Percentiles rank a stretch among this genome's conserved stretches.
These are phyloP conservation scores for Pelecanus crispus DNA, from an alignment of 2,113 vertebrate species.

Conservation along the genomic window DNA sequence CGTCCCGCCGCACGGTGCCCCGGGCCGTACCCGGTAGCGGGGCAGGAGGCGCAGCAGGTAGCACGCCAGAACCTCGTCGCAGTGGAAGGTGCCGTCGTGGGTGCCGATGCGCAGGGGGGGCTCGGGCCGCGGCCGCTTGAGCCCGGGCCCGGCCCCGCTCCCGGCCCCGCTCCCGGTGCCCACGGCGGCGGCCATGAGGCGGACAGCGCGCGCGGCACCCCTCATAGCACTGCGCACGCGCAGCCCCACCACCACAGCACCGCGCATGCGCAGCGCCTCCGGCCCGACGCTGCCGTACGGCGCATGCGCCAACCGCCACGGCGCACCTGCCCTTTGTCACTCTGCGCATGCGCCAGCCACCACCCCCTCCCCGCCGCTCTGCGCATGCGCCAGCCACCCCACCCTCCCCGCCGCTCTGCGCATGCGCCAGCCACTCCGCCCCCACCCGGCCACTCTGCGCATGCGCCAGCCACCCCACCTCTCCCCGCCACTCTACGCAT, in stretches of 20 bases:
- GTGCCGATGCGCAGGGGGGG: slow-evolving; percentile 80
- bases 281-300: background rate
- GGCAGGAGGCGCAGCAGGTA: slow-evolving; percentile 86
- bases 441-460: background rate
- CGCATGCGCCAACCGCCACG: background rate
- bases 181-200: background rate
- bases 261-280: background rate
- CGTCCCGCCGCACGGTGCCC: background rate
- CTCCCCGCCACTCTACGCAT: background rate
- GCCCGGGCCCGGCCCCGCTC: background rate
- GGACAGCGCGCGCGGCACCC: fast-evolving
- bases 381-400: background rate
- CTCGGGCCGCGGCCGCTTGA: background rate
- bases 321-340: background rate
- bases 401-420: background rate
- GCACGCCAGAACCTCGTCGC: slow-evolving; percentile 91
- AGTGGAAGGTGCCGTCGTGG: slow-evolving; percentile 92
- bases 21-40: slow-evolving; percentile 77
- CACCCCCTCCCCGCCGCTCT: fast-evolving
- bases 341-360: background rate
- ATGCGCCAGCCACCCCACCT: background rate
- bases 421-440: background rate
- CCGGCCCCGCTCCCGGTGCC: background rate
- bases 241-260: too few species aligned
- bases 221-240: background rate